phyloP scores from a whole-genome alignment of 2,113 vertebrate species.

The Pseudopipra pipra region DNA sequence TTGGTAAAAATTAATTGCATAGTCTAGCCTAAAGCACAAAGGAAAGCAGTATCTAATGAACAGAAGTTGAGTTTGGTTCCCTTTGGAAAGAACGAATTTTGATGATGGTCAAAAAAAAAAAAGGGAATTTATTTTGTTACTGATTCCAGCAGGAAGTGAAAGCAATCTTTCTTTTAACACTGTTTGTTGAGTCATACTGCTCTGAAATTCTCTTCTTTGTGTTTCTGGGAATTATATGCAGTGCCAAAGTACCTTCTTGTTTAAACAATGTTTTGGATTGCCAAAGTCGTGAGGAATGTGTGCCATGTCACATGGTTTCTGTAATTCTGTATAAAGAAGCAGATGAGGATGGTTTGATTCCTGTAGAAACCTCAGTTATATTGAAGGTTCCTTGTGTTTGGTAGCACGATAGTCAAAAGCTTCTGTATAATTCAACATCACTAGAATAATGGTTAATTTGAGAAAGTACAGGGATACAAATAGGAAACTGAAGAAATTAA shows the following conservation, averaged over 20 bases:
- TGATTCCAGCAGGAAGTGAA: constrained; percentile 41
- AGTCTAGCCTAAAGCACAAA: constrained; percentile 36
- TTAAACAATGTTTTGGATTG: constrained; percentile 19
- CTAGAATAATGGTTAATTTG: background rate
- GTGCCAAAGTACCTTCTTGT: constrained; percentile 44
- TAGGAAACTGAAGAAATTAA: constrained; percentile 18
- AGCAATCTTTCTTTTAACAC: background rate
- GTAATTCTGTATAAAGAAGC: background rate
- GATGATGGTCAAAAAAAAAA: background rate
- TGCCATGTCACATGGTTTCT: constrained; percentile 4
- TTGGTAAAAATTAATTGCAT: constrained; percentile 58
- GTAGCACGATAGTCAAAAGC: constrained; percentile 17
- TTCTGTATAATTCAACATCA: constrained; percentile 38
- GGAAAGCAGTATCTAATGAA: constrained; percentile 14
- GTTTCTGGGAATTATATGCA: constrained; percentile 15
- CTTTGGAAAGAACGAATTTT: background rate
- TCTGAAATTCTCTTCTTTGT: constrained; percentile 43
- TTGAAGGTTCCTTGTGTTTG: background rate
- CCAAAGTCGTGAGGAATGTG: background rate
- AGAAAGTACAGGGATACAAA: background rate
- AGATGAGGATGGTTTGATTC: background rate
- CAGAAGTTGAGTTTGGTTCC: constrained; percentile 22
- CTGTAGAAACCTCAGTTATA: background rate
- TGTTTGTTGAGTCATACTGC: constrained; percentile 26
- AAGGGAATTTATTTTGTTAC: background rate